Percentiles rank a stretch among this genome's conserved stretches.
Evolutionary conservation across 2,888 invertebrate species (phyloP).

Genomic region (Philopedon plagiatum): DNA sequence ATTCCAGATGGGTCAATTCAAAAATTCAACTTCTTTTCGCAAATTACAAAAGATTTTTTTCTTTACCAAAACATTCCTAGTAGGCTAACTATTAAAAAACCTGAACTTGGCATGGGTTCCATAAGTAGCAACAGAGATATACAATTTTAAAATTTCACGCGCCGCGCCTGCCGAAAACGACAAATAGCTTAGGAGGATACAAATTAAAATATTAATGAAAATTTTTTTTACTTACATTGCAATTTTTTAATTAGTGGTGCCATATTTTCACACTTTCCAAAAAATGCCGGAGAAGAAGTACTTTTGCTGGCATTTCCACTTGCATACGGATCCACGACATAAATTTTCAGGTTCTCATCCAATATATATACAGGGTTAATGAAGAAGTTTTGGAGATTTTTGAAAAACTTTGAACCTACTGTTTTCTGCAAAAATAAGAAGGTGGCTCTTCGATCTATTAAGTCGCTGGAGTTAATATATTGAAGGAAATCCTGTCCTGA

Average conservation of each 20-base stretch:
- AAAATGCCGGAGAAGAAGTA: neutral
- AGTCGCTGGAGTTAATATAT: neutral
- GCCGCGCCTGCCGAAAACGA: too few relatives aligned
- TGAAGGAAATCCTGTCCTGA: neutral
- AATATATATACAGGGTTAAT: neutral
- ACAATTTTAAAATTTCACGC: too few relatives aligned
- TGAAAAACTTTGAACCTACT: neutral
- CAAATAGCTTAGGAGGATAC: too few relatives aligned
- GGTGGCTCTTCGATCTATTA: neutral
- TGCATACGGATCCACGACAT: neutral
- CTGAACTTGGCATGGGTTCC: too few relatives aligned
- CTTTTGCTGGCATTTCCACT: neutral
- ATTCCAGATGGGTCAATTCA: too few relatives aligned
- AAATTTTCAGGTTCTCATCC: neutral
- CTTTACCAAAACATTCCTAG: too few relatives aligned
- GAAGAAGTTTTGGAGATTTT: neutral
- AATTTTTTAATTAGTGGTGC: neutral
- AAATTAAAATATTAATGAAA: too few relatives aligned
- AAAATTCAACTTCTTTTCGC: too few relatives aligned
- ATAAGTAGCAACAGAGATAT: too few relatives aligned
- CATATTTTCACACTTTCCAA: neutral
- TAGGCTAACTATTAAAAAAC: too few relatives aligned
- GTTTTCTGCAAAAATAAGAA: constrained; percentile 1
- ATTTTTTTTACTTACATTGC: neutral
- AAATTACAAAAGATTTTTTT: too few relatives aligned